Percentiles rank a stretch among this genome's conserved stretches.
These are phyloP conservation scores for Hypsopygia costalis DNA, from an alignment of 2,888 invertebrate genomes.

Conservation along the genomic window DNA sequence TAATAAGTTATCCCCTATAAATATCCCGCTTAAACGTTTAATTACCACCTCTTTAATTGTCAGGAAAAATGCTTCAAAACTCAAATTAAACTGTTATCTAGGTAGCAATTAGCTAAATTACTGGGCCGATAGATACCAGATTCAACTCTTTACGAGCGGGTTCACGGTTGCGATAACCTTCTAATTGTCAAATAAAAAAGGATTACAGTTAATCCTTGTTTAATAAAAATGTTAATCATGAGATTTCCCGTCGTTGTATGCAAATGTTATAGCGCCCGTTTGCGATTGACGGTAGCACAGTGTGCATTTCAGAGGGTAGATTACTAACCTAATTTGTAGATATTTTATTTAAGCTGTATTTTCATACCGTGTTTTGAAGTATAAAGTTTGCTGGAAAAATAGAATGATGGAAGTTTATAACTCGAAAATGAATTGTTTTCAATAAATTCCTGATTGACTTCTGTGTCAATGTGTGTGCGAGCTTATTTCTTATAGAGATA, in stretches of 20 bases:
- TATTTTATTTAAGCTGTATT: no score
- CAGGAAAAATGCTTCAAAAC: slow-evolving; percentile 36
- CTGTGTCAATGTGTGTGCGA: no score
- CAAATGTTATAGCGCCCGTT: slow-evolving; percentile 61
- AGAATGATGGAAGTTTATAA: no score
- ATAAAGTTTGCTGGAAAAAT: no score
- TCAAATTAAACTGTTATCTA: slow-evolving; percentile 61
- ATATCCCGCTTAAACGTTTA: slow-evolving; percentile 26
- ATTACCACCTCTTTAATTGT: slow-evolving; percentile 45
- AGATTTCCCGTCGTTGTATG: slow-evolving; percentile 68
- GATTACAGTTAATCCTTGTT: slow-evolving; percentile 75
- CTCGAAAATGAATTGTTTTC: no score
- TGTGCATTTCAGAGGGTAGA: slow-evolving; percentile 5
- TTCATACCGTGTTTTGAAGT: no score
- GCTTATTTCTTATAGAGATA: no score
- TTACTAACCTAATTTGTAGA: slow-evolving; percentile 6
- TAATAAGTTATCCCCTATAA: slow-evolving; percentile 7
- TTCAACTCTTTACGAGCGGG: slow-evolving; percentile 76
- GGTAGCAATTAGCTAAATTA: slow-evolving; percentile 66
- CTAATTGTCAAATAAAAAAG: slow-evolving; percentile 81
- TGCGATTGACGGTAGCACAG: slow-evolving; percentile 35
- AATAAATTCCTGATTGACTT: no score
- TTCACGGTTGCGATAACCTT: slow-evolving; percentile 65
- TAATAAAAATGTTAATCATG: slow-evolving; percentile 80
- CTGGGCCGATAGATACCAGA: slow-evolving; percentile 60